Conservation (phyloP, 1,140 invertebrate species). For the Drosophila equinoxialis region DNA sequence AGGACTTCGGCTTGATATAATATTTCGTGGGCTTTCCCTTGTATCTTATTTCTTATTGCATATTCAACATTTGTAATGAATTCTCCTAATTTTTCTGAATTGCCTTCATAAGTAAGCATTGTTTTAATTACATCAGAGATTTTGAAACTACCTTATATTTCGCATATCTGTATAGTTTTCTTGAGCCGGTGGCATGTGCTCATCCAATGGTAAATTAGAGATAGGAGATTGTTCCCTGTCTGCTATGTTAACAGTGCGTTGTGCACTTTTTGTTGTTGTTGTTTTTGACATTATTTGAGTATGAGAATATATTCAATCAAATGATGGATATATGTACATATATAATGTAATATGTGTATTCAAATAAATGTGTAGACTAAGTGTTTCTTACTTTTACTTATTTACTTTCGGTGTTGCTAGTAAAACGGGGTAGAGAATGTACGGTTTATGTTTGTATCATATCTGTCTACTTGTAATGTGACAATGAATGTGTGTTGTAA, state of each 20-base stretch:
- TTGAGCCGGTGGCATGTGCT: background rate
- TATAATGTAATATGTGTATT: too few relatives aligned
- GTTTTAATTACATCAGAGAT: slow-evolving; percentile 2
- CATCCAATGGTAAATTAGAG: background rate
- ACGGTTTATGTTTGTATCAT: too few relatives aligned
- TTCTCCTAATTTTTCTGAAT: background rate
- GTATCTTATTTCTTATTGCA: slow-evolving; percentile 13
- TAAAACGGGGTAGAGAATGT: too few relatives aligned
- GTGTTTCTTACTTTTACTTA: too few relatives aligned
- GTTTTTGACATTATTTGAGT: too few relatives aligned
- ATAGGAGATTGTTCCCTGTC: background rate
- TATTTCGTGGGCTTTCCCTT: slow-evolving; percentile 4
- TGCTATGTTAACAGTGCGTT: background rate
- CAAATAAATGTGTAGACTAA: too few relatives aligned
- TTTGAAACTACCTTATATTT: slow-evolving; percentile 2
- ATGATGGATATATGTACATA: too few relatives aligned
- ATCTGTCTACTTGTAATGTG: too few relatives aligned
- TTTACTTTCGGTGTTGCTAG: too few relatives aligned
- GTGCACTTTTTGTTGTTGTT: slow-evolving; percentile 1
- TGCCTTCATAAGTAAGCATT: slow-evolving; percentile 3
- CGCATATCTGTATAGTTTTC: background rate
- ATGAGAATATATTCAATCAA: too few relatives aligned
- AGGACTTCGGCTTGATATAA: too few relatives aligned
- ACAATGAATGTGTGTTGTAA: too few relatives aligned
- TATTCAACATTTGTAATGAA: slow-evolving; percentile 16